Evolutionary conservation across 1,140 invertebrate genomes (phyloP), one percentile per base, ranked within the genome.

Genomic region (Homarus americanus): DNA sequence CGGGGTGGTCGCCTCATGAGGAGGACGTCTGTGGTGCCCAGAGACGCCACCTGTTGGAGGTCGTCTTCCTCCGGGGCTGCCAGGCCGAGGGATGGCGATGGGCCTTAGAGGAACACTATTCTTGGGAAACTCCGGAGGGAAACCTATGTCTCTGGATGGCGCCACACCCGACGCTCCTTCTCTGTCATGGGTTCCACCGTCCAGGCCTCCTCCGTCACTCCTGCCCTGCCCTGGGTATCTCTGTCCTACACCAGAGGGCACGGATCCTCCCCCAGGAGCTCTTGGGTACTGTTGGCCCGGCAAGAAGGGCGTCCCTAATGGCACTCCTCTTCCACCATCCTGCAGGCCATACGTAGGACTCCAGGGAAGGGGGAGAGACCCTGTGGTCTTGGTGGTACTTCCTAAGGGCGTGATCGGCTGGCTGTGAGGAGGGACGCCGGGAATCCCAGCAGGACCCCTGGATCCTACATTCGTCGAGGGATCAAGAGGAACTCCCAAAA

Each of bases 391-490:
- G 36, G 17, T 17, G n/a, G 80, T 36, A 15, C 38, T 75, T n/a
- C 82, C 58, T 28, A 83, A 38, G 2, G 87, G 87, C 17, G 87
- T 90, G 28, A 90, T 36, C 28, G 87, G 80, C 36, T 90, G 87
- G 15, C 41, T 32, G 32, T 40, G 87, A n/a, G 80, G 34, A 17
- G 76, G 28, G 24, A 86, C 38, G 73, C 85, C 80, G 0, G 78
- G 63, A 15, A 84, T 41, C 38, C 87, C 87, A 41, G 87, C 20
- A 0, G 82, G n/a, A 24, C 79, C 69, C 24, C 85, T 63, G 40
- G 78, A 73, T 32, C 72, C 79, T 15, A 40, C 28, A 32, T 32
- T 73, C 10, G 63, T 12, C 10, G 78, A 40, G 15, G 83, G 66
- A 41, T 78, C 44, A 32, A 73, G 78, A 3, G 82, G 91, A 17